Percentiles rank a stretch among this genome's conserved stretches.
phyloP scores from a whole-genome alignment of 1,140 invertebrate genomes.

The Calephelis virginiensis region DNA sequence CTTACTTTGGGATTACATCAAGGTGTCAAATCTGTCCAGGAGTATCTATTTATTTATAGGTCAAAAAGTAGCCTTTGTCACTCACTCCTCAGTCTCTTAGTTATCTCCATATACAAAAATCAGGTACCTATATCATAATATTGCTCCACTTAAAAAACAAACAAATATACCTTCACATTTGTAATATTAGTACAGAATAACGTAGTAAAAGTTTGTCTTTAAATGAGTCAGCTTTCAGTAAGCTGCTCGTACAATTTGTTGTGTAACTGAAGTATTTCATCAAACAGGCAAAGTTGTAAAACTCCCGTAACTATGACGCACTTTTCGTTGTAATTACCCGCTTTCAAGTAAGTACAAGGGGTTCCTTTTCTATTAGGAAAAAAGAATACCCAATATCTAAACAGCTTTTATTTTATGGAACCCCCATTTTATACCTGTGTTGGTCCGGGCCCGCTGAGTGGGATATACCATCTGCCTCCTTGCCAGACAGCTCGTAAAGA shows the following conservation, averaged over 20 bases:
- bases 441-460: too few relatives aligned
- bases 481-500: too few relatives aligned
- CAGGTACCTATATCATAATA: too few relatives aligned
- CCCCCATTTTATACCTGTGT: neutral
- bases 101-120: too few relatives aligned
- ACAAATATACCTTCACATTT: too few relatives aligned
- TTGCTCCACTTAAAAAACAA: too few relatives aligned
- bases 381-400: neutral
- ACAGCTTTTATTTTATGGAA: neutral
- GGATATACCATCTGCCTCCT: too few relatives aligned
- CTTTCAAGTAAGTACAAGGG: neutral
- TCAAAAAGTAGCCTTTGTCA: too few relatives aligned
- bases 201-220: neutral
- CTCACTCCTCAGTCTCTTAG: too few relatives aligned
- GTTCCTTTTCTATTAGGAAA: neutral
- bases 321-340: conserved; percentile 1
- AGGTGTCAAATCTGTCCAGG: too few relatives aligned
- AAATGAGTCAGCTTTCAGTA: neutral
- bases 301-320: neutral
- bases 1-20: too few relatives aligned
- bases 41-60: too few relatives aligned
- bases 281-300: neutral
- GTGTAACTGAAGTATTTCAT: neutral
- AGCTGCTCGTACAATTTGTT: neutral
- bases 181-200: neutral